Evolutionary conservation across 2,888 invertebrate species (phyloP).

Genomic region (Drosophila quinaria): DNA sequence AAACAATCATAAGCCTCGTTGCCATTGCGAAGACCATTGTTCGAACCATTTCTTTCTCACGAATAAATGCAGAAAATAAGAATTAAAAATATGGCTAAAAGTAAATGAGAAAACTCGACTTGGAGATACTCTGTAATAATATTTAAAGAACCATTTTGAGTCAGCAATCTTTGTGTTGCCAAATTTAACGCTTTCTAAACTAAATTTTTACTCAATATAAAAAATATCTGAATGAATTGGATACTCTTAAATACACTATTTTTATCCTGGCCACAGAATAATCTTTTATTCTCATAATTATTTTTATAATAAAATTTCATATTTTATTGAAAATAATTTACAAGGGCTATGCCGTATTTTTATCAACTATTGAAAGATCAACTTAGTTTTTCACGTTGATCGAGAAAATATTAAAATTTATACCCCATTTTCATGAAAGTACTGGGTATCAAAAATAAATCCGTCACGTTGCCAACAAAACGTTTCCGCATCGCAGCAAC

Average conservation of each 20-base stretch:
- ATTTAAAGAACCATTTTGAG: neutral
- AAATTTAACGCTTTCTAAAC: neutral
- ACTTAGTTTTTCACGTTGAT: neutral
- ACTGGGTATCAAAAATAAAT: slow-evolving; percentile 34
- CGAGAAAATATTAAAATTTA: neutral
- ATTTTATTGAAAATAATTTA: too few relatives aligned
- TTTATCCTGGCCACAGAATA: too few relatives aligned
- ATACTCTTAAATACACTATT: too few relatives aligned
- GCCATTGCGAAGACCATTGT: slow-evolving; percentile 41
- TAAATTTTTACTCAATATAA: neutral
- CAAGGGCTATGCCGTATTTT: too few relatives aligned
- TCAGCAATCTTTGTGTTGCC: neutral
- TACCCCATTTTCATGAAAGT: neutral
- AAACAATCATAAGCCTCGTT: slow-evolving; percentile 61
- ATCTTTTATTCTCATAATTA: too few relatives aligned
- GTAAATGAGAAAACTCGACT: neutral
- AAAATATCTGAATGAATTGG: too few relatives aligned
- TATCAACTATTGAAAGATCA: neutral
- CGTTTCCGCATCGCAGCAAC: slow-evolving; percentile 57
- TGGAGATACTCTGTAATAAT: neutral
- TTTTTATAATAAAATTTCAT: too few relatives aligned
- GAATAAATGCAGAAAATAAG: slow-evolving; percentile 16
- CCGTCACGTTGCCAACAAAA: slow-evolving; percentile 63
- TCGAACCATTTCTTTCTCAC: slow-evolving; percentile 22
- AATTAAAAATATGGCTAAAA: slow-evolving; percentile 6